Conservation (phyloP, 2,797 vertebrate genomes). For the Leptodactylus fallax region DNA sequence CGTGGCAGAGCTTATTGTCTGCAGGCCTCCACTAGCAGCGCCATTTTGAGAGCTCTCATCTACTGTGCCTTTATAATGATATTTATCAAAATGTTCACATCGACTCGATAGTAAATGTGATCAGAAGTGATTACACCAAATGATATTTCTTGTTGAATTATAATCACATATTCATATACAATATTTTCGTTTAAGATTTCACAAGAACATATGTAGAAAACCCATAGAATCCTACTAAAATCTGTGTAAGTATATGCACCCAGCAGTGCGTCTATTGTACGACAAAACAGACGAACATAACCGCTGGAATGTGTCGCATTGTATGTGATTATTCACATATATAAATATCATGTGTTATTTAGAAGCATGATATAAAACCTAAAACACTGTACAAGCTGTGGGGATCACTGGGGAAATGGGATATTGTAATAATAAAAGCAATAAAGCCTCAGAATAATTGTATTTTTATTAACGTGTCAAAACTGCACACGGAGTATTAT, state of each 20-base stretch:
- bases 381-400: neutral
- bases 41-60: constrained; percentile 52
- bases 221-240: neutral
- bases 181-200: neutral
- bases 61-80: constrained; percentile 2
- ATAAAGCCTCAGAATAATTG: constrained; percentile 10
- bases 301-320: neutral
- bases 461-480: constrained; percentile 49
- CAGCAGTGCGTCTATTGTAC: neutral
- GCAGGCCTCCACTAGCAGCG: constrained; percentile 41
- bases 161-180: too few relatives aligned
- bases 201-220: neutral
- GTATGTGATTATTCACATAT: neutral
- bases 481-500: constrained; percentile 73
- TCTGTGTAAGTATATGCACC: neutral
- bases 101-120: neutral
- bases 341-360: neutral
- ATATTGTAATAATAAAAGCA: neutral
- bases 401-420: neutral
- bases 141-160: neutral
- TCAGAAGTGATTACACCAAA: neutral
- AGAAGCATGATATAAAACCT: neutral
- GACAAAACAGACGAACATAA: neutral
- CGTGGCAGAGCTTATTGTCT: constrained; percentile 49
- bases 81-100: constrained; percentile 14